Percentiles rank a stretch among this genome's conserved stretches.
phyloP scores from a whole-genome alignment of 2,797 vertebrate genomes.

The Gorsachius magnificus region DNA sequence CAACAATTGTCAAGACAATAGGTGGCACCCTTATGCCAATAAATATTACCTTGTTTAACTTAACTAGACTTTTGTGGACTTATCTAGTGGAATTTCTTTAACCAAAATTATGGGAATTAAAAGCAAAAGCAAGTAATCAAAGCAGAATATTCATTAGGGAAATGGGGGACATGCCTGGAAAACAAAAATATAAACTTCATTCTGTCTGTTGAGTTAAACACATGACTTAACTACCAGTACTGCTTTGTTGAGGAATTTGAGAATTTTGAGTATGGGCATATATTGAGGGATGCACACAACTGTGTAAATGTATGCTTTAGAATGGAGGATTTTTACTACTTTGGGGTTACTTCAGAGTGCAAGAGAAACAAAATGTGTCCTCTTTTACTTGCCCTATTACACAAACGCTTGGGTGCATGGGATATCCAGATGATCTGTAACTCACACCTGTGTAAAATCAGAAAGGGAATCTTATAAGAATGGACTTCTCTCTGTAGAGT shows the following conservation, averaged over 20 bases:
- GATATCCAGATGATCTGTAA: neutral
- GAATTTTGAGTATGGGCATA: neutral
- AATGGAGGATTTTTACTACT: neutral
- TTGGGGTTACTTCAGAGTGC: neutral
- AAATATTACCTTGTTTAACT: neutral
- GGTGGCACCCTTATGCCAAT: conserved; percentile 57
- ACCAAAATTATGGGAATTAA: neutral
- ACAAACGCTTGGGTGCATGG: neutral
- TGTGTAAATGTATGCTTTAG: neutral
- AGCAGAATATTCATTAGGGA: neutral
- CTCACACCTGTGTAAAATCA: neutral
- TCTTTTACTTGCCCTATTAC: neutral
- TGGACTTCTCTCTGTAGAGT: neutral
- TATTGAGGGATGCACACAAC: neutral
- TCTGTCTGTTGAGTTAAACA: neutral
- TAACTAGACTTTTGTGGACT: neutral
- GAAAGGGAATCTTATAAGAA: neutral
- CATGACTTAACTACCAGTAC: neutral
- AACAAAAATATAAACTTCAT: neutral
- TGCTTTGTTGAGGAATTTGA: neutral
- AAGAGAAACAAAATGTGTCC: neutral
- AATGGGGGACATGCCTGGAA: neutral
- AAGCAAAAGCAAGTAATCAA: neutral
- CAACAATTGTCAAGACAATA: conserved; percentile 14
- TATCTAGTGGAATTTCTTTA: neutral